Evolutionary conservation across 2,888 invertebrate genomes (phyloP), one percentile per base, ranked within the genome.

Genomic region (Silvanus unidentatus): DNA sequence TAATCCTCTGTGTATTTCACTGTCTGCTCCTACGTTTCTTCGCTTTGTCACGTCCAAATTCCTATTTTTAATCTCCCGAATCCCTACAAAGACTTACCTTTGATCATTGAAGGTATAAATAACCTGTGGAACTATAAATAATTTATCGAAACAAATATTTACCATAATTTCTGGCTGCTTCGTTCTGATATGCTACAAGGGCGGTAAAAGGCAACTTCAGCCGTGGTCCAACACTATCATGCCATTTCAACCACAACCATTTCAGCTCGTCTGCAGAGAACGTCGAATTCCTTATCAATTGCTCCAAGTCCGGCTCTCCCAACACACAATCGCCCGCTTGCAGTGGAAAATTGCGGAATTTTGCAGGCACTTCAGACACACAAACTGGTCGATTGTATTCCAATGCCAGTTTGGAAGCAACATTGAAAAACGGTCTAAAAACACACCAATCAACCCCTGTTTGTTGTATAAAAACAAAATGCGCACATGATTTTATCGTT

Each of bases 241-340:
- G 73, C 86, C 87, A 88, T 3, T 72, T 70, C 11, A 73, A 62
- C 88, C 88, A 88, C 0, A 79, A 70, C 77, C 79, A 80, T 49
- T 57, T 55, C 22, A 63, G 48, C 39, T 66, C 59, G 10, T 62
- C 56, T 1, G 61, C 41, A 47, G 50, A 62, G 13, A 66, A 46
- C 52, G 66, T 62, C 2, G 42, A 48, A 41, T 69, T 66, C 11
- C 71, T 68, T 78, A 84, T 81, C 35, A 84, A 57, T 10, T 70
- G 70, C 39, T 80, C 79, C 54, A 86, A 69, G 57, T 82, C 82
- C 0, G 75, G 75, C 62, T 85, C 84, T 1, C 80, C 81, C 47
- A 73, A 71, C 29, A 82, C 70, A 63, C 84, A 84, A 43, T 53
- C 48, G 13, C 61, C 59, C 52, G 42, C 53, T 54, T 15, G 3